Percentiles rank a stretch among this genome's conserved stretches.
These are phyloP conservation scores for Hypotaenidia philippensis DNA, from an alignment of 2,797 vertebrate genomes.

Conservation along the genomic window DNA sequence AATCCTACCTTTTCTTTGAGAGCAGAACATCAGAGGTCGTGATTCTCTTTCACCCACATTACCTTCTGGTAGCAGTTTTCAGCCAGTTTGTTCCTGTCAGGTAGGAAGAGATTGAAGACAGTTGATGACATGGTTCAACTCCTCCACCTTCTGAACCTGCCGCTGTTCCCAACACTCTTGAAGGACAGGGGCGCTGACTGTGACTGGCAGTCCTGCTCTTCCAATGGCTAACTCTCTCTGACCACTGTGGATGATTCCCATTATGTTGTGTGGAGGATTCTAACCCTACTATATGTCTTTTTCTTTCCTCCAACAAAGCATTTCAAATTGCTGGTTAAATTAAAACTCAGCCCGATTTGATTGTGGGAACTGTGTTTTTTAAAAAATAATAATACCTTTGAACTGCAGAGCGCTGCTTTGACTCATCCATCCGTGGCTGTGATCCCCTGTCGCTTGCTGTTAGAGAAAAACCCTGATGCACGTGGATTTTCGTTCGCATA, in stretches of 20 bases:
- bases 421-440: background rate
- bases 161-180: background rate
- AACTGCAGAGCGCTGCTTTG: background rate
- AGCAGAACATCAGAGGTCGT: background rate
- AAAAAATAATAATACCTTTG: background rate
- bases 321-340: background rate
- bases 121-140: background rate
- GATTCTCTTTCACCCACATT: background rate
- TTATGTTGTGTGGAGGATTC: background rate
- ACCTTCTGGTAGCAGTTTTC: background rate
- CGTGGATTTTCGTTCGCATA: background rate
- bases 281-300: background rate
- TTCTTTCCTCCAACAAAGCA: background rate
- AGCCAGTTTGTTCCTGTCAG: background rate
- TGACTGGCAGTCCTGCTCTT: background rate
- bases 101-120: background rate
- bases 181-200: background rate
- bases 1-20: background rate
- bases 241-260: background rate
- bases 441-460: background rate
- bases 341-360: background rate
- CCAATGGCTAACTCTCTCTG: background rate
- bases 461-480: background rate
- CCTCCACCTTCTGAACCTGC: background rate
- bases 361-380: background rate